Base-by-base conservation (phyloP, 2,888 invertebrate species). In the Eristalis intricaria region DNA sequence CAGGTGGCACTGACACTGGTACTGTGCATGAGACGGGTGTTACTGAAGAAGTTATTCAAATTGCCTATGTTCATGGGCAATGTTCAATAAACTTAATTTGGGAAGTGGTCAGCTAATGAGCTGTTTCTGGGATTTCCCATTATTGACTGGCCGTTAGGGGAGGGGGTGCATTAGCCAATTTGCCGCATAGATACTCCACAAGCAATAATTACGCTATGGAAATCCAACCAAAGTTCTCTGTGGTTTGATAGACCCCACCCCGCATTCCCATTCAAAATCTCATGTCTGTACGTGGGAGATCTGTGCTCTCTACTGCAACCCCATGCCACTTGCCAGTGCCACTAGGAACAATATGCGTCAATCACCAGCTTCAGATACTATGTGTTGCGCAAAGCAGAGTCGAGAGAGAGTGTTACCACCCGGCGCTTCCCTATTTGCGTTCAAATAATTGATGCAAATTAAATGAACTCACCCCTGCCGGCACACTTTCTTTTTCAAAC, bases 361-460 rank as follows among this genome's bases (percentile, higher is more conserved):
- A 50, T 50, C 50, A 50, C 50, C 50, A n/a, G n/a, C n/a, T n/a
- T n/a, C n/a, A 50, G 50, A 58, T 19, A 38, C 22, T 65, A n/a
- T 65, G 32, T 65, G n/a, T 38, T 19, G 65, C 10, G 4, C 15
- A 65, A 23, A 29, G 65, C 74, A 26, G 26, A n/a, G n/a, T n/a
- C n/a, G n/a, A 26, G 2, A 65, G 26, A 58, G 22, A 58, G 66
- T 43, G n/a, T n/a, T 15, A 15, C 50, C 50, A 50, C 43, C 43
- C 43, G n/a, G n/a, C 40, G 32, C 38, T 43, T 73, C 66, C 73
- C 79, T 73, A 60, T 79, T 66, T 73, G 60, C 43, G 43, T 73
- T 73, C 70, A 73, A 79, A 79, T 73, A 73, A 79, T 79, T 79
- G 79, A 79, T 79, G 73, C 60, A 73, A 79, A 73, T 73, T 73